A percentile compares a stretch with the other conserved stretches of the same genome.
Evolutionary conservation across 2,888 invertebrate genomes (phyloP).

Genomic region (Noctua janthina): DNA sequence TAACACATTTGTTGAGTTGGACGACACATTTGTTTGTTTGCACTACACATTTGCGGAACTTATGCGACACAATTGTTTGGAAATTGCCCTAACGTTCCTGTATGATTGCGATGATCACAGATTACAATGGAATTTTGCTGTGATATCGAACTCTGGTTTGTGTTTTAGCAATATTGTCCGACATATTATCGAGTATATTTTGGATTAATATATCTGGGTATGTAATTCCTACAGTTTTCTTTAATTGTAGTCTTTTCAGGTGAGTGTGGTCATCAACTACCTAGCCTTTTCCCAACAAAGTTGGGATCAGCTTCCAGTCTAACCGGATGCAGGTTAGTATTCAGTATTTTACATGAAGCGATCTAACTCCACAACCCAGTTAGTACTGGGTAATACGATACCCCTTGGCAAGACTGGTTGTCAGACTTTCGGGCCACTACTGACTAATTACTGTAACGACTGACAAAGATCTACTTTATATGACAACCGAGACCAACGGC

Average conservation of each 20-base stretch:
- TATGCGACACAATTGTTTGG: conserved; percentile 14
- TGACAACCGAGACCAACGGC: too few relatives aligned
- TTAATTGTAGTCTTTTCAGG: not conserved
- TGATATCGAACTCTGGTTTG: not conserved
- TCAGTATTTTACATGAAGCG: not conserved
- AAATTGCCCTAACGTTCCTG: not conserved
- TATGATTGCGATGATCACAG: not conserved
- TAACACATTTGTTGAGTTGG: conserved; percentile 24
- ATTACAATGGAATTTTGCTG: conserved; percentile 4
- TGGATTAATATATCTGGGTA: not conserved
- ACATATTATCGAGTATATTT: not conserved
- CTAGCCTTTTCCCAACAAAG: not conserved
- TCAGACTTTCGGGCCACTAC: too few relatives aligned
- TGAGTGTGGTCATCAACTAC: not conserved
- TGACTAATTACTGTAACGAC: too few relatives aligned
- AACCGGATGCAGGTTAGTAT: not conserved
- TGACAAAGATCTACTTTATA: too few relatives aligned
- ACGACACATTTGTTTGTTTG: conserved; percentile 17
- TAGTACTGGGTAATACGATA: not conserved
- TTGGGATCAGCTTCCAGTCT: not conserved
- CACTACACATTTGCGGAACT: not conserved
- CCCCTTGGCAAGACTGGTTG: not conserved
- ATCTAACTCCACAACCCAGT: not conserved
- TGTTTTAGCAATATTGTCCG: not conserved
- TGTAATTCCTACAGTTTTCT: not conserved